Evolutionary conservation across 2,888 invertebrate species (phyloP).

Genomic region (Ophioninae sp.): DNA sequence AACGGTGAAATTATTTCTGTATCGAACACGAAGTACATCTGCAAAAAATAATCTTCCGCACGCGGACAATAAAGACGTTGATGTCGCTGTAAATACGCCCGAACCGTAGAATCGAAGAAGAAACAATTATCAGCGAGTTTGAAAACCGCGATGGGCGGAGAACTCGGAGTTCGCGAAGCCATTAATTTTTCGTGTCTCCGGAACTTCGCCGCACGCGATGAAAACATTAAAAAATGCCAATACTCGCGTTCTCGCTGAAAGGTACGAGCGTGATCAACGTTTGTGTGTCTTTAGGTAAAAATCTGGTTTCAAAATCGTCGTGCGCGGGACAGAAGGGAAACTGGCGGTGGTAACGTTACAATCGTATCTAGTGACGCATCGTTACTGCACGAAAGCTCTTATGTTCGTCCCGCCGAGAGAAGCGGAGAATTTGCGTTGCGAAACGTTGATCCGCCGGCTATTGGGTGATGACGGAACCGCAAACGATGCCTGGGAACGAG

Average conservation of each 20-base stretch:
- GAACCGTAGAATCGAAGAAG: too few species aligned
- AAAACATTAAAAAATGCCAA: neutral
- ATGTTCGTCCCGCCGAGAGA: slow-evolving; percentile 9
- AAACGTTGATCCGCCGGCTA: slow-evolving; percentile 35
- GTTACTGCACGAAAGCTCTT: slow-evolving; percentile 18
- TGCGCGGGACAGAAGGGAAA: slow-evolving; percentile 88
- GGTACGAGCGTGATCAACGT: slow-evolving; percentile 29
- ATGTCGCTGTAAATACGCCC: too few species aligned
- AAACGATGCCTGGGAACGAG: slow-evolving; percentile 9
- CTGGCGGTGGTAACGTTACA: slow-evolving; percentile 49
- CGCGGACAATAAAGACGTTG: too few species aligned
- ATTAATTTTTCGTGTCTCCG: neutral
- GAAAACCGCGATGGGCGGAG: neutral
- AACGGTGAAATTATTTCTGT: too few species aligned
- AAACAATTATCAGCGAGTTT: neutral
- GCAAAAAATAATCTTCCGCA: too few species aligned
- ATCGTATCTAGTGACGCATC: slow-evolving; percentile 40
- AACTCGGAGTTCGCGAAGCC: neutral
- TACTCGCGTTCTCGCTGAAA: neutral
- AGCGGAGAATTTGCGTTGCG: slow-evolving; percentile 30
- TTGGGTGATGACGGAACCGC: neutral
- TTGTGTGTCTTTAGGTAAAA: slow-evolving; percentile 78
- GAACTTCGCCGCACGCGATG: slow-evolving; percentile 15
- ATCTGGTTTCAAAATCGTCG: slow-evolving; percentile 93
- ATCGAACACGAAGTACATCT: too few species aligned